Evolutionary conservation across 2,888 invertebrate genomes (phyloP), one percentile per base, ranked within the genome.

Genomic region (Sphecodes monilicornis): DNA sequence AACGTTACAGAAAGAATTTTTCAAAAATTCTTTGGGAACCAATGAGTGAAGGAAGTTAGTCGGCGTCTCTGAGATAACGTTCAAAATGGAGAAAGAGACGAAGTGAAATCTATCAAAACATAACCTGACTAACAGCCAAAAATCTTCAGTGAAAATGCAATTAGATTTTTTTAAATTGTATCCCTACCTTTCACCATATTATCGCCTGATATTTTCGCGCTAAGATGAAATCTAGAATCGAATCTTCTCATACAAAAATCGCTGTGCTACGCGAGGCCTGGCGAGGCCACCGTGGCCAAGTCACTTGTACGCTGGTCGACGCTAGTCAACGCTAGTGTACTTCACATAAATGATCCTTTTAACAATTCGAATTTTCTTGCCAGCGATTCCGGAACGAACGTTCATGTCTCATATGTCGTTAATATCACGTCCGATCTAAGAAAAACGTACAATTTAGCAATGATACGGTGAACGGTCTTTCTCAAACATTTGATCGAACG

Each of bases 41-140:
- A 66, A 18, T 66, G 36, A 18, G 32, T n/a, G 16, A 32, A 10
- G 16, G 1, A 16, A 68, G 0, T 10, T 16, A 68, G 18, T 3
- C n/a, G 73, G 57, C 69, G 43, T 83, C 54, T 77, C 57, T 57
- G 36, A 70, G 57, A 73, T 64, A 84, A 78, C 36, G 77, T 87
- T 90, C 82, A 86, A 87, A 86, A 90, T 88, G 87, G 85, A 77
- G 85, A 70, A 16, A 78, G 75, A 76, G 70, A 82, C 60, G 64
- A 82, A 81, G 60, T 32, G 64, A 84, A 80, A 87, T 26, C 77
- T 64, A 85, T 75, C 79, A 88, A 91, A 91, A 91, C 90, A 90
- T 91, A 91, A 91, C 91, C 91, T 91, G 82, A 29, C 71, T 75
- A 22, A 76, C 46, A 72, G 22, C 22, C 36, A 13, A 6, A 68